Percentiles rank a stretch among this genome's conserved stretches.
Conservation (phyloP, 2,888 invertebrate genomes). For the Stenodema calcarata region DNA sequence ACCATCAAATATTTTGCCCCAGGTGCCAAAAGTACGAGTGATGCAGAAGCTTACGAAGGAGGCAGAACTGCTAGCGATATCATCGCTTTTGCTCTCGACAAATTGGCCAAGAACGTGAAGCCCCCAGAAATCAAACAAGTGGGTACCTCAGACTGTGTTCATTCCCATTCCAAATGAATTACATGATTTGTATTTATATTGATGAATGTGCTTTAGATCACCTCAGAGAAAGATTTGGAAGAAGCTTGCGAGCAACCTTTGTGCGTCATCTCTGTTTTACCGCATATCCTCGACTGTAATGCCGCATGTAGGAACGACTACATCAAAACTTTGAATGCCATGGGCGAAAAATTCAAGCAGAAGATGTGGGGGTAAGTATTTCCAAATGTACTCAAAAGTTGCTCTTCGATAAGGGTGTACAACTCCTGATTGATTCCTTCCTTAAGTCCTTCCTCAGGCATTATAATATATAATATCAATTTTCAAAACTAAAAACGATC, state of each 20-base stretch:
- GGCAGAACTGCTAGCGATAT: slow-evolving; percentile 91
- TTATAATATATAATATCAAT: too few species aligned
- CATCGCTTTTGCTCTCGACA: slow-evolving; percentile 86
- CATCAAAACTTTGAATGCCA: slow-evolving; percentile 72
- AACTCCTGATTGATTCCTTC: too few species aligned
- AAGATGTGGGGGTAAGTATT: slow-evolving; percentile 86
- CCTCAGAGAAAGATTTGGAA: slow-evolving; percentile 70
- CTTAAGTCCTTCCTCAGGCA: too few species aligned
- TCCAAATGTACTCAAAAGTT: too few species aligned
- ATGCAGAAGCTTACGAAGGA: slow-evolving; percentile 86
- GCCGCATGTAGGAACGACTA: slow-evolving; percentile 90
- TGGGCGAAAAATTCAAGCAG: slow-evolving; percentile 91
- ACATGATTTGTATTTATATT: neutral
- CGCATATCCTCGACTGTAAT: slow-evolving; percentile 95
- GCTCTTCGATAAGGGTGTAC: too few species aligned
- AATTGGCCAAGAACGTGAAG: slow-evolving; percentile 83
- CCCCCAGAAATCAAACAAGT: slow-evolving; percentile 88
- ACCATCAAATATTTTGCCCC: slow-evolving; percentile 92
- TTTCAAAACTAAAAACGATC: too few species aligned
- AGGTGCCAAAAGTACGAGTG: slow-evolving; percentile 73
- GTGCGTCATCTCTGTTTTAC: slow-evolving; percentile 90
- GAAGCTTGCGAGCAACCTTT: slow-evolving; percentile 84
- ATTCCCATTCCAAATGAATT: neutral
- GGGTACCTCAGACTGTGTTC: slow-evolving; percentile 47
- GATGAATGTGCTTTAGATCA: slow-evolving; percentile 60